Percentiles rank a stretch among this genome's conserved stretches.
Evolutionary conservation across 1,140 invertebrate genomes (phyloP).

Genomic region (Trichonephila clavata): DNA sequence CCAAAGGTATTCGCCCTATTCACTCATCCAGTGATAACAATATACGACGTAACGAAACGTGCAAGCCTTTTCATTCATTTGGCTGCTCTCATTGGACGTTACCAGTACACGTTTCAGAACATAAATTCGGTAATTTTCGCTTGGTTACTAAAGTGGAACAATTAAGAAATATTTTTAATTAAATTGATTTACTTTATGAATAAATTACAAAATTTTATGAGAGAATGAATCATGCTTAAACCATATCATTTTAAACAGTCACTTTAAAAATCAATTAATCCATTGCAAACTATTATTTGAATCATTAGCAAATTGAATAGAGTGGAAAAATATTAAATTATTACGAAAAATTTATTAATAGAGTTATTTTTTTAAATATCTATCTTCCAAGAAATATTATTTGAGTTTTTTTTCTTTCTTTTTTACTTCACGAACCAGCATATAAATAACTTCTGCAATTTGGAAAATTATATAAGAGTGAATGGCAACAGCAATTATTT

Average conservation of each 20-base stretch:
- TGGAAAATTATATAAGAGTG: neutral
- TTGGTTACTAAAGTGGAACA: conserved; percentile 41
- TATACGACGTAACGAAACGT: conserved; percentile 47
- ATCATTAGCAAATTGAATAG: too few relatives aligned
- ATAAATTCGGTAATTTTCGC: conserved; percentile 26
- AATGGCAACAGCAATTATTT: conserved; percentile 35
- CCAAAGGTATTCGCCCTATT: conserved; percentile 46
- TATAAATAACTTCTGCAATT: neutral
- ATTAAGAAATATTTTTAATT: neutral
- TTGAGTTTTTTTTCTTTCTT: too few relatives aligned
- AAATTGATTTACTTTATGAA: neutral
- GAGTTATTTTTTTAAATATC: too few relatives aligned
- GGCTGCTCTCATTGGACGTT: conserved; percentile 43
- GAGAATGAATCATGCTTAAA: neutral
- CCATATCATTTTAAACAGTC: too few relatives aligned
- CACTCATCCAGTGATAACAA: conserved; percentile 54
- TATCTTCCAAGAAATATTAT: neutral
- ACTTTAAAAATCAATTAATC: too few relatives aligned
- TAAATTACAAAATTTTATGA: neutral
- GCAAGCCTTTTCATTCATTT: conserved; percentile 20
- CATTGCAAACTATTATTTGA: too few relatives aligned
- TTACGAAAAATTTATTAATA: too few relatives aligned
- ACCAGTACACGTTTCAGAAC: conserved; percentile 36
- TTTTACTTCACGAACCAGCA: neutral
- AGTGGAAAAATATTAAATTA: too few relatives aligned